phyloP scores from a whole-genome alignment of 2,113 vertebrate species.

The Eretmochelys imbricata region DNA sequence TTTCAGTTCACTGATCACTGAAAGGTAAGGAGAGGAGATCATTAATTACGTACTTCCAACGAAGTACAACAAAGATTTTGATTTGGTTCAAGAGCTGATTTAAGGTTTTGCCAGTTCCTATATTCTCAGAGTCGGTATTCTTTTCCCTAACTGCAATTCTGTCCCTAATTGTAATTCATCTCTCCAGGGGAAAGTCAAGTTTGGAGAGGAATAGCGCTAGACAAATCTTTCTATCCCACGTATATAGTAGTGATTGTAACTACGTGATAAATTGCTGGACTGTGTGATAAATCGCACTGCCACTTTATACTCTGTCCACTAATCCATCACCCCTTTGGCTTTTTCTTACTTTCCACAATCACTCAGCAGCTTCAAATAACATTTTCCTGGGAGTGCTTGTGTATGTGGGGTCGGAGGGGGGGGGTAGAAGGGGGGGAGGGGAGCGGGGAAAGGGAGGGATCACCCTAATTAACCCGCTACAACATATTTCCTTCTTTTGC shows the following conservation, averaged over 20 bases:
- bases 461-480: neutral
- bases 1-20: rapidly evolving
- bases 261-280: neutral
- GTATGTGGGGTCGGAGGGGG: too few relatives aligned
- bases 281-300: neutral
- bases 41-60: rapidly evolving
- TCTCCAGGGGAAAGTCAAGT: neutral
- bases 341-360: rapidly evolving
- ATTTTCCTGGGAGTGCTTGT: neutral
- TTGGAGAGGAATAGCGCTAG: neutral
- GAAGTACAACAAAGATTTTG: neutral
- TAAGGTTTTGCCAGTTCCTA: neutral
- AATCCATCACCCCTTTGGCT: neutral
- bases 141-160: rapidly evolving
- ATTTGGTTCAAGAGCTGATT: neutral
- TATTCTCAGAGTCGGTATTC: neutral
- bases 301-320: rapidly evolving
- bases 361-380: neutral
- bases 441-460: neutral
- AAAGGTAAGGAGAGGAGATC: rapidly evolving
- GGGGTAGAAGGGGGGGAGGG: neutral
- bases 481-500: neutral
- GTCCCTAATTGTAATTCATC: neutral
- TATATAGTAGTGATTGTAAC: neutral
- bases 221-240: neutral